Evolutionary conservation across 2,113 vertebrate genomes (phyloP).

Genomic region (Pangasianodon gigas): DNA sequence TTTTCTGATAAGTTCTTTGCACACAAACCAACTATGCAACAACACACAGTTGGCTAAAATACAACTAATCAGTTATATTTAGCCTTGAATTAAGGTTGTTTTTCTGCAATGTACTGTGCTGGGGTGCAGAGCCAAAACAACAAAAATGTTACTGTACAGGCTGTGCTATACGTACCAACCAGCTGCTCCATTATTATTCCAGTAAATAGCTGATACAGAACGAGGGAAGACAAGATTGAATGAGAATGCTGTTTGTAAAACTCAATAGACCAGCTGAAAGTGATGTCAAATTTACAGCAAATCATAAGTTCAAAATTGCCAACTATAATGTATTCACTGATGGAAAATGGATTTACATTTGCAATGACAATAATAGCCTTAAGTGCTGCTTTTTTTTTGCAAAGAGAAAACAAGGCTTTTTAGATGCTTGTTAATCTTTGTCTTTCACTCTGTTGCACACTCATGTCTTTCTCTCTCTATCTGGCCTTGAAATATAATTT

Average conservation of each 20-base stretch:
- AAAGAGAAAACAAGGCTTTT: constrained; percentile 29
- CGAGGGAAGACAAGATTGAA: background rate
- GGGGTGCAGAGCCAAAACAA: background rate
- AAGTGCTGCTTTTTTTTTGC: background rate
- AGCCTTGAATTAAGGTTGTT: background rate
- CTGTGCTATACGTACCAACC: background rate
- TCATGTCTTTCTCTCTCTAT: background rate
- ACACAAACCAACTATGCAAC: background rate
- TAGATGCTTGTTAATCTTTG: background rate
- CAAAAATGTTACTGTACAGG: background rate
- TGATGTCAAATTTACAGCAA: background rate
- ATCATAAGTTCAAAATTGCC: background rate
- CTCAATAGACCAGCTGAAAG: background rate
- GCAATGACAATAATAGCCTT: constrained; percentile 57
- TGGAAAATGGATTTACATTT: constrained; percentile 52
- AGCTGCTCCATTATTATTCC: constrained; percentile 8
- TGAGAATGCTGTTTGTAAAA: background rate
- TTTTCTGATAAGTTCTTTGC: background rate
- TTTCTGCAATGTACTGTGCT: background rate
- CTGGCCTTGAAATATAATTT: background rate
- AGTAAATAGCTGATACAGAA: background rate
- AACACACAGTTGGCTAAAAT: background rate
- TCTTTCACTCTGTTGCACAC: background rate
- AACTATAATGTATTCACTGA: constrained; percentile 14
- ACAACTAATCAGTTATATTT: background rate